phyloP scores from a whole-genome alignment of 2,113 vertebrate species.

The Ranitomeya imitator region DNA sequence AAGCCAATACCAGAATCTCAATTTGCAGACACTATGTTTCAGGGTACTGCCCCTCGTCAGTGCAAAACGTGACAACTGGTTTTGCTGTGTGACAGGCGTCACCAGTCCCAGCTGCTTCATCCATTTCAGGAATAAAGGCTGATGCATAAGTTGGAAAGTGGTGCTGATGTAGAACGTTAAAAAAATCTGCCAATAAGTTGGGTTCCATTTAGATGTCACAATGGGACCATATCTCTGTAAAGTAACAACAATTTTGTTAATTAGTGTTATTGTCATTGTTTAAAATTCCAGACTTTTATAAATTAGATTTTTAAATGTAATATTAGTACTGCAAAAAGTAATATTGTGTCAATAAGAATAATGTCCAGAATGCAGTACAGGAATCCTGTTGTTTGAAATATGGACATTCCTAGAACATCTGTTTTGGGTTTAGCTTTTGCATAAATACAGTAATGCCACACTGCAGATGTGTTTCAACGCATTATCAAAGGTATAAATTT shows the following conservation, averaged over 20 bases:
- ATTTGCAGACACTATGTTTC: too few relatives aligned
- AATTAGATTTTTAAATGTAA: conserved; percentile 21
- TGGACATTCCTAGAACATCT: conserved; percentile 49
- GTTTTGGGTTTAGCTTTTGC: conserved; percentile 46
- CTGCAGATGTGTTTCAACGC: conserved; percentile 41
- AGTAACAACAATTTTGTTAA: not conserved
- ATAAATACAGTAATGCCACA: conserved; percentile 48
- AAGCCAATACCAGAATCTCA: too few relatives aligned
- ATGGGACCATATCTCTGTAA: too few relatives aligned
- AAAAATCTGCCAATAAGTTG: too few relatives aligned
- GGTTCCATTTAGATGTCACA: too few relatives aligned
- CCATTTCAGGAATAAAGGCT: too few relatives aligned
- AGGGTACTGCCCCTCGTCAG: too few relatives aligned
- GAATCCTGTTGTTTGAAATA: conserved; percentile 51
- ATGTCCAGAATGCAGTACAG: conserved; percentile 39
- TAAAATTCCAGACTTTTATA: not conserved
- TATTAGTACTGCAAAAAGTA: conserved; percentile 41
- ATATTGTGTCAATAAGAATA: conserved; percentile 50
- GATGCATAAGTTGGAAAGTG: too few relatives aligned
- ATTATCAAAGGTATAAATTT: conserved; percentile 45
- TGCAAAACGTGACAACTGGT: too few relatives aligned
- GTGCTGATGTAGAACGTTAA: too few relatives aligned
- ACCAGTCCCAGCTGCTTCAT: too few relatives aligned
- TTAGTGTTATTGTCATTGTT: not conserved
- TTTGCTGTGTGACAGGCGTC: too few relatives aligned